Conservation (phyloP, 2,888 invertebrate genomes). For the Cyaniris semiargus region DNA sequence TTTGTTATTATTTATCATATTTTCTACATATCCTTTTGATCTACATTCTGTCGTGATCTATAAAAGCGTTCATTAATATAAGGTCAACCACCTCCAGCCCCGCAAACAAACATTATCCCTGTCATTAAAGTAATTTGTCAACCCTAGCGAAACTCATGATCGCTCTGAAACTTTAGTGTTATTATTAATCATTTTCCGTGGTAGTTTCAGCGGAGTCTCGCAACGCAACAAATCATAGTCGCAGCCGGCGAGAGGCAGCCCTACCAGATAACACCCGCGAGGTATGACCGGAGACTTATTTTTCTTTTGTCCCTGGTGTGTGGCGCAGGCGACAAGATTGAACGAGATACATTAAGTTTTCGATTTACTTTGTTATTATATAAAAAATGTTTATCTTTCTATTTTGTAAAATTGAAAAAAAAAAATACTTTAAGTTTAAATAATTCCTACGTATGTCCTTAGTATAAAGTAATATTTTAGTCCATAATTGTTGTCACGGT, state of each 20-base stretch:
- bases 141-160: constrained; percentile 30
- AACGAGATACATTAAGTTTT: not conserved
- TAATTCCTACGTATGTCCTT: too few relatives aligned
- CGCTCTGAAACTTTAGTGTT: constrained; percentile 39
- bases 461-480: too few relatives aligned
- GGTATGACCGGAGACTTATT: constrained; percentile 56
- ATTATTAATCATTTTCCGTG: constrained; percentile 40
- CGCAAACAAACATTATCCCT: constrained; percentile 16
- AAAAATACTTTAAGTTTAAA: too few relatives aligned
- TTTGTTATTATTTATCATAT: not conserved
- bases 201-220: constrained; percentile 33
- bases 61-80: not conserved
- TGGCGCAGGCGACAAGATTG: constrained; percentile 42
- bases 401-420: too few relatives aligned
- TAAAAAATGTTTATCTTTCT: too few relatives aligned
- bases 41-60: not conserved
- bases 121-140: constrained; percentile 34
- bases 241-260: constrained; percentile 53
- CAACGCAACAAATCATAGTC: constrained; percentile 58
- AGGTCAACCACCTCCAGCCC: not conserved
- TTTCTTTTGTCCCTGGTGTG: constrained; percentile 49
- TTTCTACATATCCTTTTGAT: not conserved
- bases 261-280: constrained; percentile 58
- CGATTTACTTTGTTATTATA: too few relatives aligned
- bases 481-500: too few relatives aligned